A percentile compares a stretch with the other conserved stretches of the same genome.
phyloP scores from a whole-genome alignment of 2,113 vertebrate species.

The Tetrao urogallus region DNA sequence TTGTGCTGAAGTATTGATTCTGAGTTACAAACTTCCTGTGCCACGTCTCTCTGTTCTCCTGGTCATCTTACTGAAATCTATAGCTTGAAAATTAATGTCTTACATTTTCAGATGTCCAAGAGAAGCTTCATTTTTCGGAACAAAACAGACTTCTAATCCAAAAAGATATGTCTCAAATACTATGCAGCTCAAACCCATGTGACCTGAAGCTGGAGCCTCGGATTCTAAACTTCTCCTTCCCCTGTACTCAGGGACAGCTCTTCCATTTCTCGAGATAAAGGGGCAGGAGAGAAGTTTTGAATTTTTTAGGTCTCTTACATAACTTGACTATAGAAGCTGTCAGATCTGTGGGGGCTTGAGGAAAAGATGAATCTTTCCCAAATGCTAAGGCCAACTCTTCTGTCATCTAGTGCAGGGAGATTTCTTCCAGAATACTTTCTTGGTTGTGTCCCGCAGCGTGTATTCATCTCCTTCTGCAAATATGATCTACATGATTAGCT shows the following conservation, averaged over 20 bases:
- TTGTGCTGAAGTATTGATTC: not conserved
- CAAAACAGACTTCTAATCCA: not conserved
- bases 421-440: not conserved
- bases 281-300: not conserved
- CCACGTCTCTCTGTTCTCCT: not conserved
- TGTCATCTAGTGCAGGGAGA: not conserved
- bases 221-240: not conserved
- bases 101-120: not conserved
- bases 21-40: not conserved
- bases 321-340: not conserved
- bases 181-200: not conserved
- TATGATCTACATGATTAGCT: conserved; percentile 29
- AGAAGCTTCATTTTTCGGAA: not conserved
- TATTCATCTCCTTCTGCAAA: conserved; percentile 42
- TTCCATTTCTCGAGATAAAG: not conserved
- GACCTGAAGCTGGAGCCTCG: not conserved
- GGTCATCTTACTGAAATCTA: not conserved
- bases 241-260: not conserved
- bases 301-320: not conserved
- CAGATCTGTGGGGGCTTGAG: rapidly evolving
- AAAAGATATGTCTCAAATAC: not conserved
- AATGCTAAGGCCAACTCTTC: not conserved
- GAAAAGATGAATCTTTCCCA: not conserved
- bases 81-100: not conserved
- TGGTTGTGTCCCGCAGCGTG: not conserved